These are phyloP conservation scores for Amaurobius ferox DNA, from an alignment of 2,888 invertebrate genomes.

Conservation along the genomic window DNA sequence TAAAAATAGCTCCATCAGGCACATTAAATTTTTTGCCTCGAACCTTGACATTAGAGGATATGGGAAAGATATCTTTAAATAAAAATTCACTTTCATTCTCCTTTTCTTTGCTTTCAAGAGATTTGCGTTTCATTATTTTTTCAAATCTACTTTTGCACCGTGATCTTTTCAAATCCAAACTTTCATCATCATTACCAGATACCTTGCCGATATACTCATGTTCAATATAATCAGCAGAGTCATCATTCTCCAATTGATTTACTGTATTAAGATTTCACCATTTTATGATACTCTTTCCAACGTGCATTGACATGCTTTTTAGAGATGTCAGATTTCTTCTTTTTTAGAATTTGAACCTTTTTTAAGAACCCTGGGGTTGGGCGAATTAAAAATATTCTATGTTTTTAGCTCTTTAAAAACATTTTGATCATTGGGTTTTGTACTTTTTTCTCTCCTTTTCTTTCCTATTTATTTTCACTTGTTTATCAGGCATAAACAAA, in stretches of 20 bases:
- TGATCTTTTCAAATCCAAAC: too few species aligned
- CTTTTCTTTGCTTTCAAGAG: conserved; percentile 17
- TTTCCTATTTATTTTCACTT: too few species aligned
- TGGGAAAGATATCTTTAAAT: conserved; percentile 27
- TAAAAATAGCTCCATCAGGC: too few species aligned
- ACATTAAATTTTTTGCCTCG: too few species aligned
- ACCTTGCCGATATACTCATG: neutral
- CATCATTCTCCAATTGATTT: neutral
- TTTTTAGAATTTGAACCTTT: conserved; percentile 12
- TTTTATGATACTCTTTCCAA: conserved; percentile 39
- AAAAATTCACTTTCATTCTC: conserved; percentile 15
- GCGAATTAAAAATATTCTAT: conserved; percentile 50
- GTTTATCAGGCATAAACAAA: conserved; percentile 52
- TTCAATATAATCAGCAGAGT: neutral
- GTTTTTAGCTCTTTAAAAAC: conserved; percentile 37
- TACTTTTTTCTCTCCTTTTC: neutral
- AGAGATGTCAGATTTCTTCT: neutral
- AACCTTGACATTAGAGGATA: neutral
- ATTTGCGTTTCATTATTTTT: conserved; percentile 53
- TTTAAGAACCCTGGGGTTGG: neutral
- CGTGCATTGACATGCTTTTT: neutral
- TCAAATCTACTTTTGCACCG: conserved; percentile 17
- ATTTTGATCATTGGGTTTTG: neutral
- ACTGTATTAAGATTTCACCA: conserved; percentile 33
- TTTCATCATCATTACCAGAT: too few species aligned